Evolutionary conservation across 2,888 invertebrate genomes (phyloP).

Genomic region (Chrysodeixis includens): DNA sequence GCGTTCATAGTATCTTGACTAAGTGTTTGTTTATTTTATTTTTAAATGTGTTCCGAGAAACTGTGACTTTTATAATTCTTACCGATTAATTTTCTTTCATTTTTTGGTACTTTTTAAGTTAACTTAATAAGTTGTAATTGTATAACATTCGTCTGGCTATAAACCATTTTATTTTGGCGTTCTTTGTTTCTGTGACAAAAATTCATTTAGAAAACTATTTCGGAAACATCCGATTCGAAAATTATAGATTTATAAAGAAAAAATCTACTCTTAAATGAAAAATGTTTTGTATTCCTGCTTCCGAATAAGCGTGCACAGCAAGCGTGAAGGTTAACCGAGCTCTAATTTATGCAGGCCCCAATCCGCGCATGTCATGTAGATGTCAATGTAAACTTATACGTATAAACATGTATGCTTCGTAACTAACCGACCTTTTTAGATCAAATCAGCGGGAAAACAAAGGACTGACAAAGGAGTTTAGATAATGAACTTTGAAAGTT

Average conservation of each 20-base stretch:
- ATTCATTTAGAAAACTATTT: no score
- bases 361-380: slow-evolving; percentile 3
- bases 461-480: neutral
- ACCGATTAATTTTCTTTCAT: no score
- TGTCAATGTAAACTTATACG: neutral
- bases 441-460: slow-evolving; percentile 2
- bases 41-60: no score
- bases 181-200: no score
- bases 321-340: neutral
- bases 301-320: neutral
- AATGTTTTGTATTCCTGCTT: neutral
- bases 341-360: neutral
- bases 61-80: no score
- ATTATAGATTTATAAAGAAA: neutral
- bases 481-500: neutral
- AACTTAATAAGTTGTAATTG: no score
- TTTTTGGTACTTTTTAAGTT: no score
- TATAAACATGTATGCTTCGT: neutral
- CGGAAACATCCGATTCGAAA: neutral
- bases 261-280: no score
- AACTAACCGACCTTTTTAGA: slow-evolving; percentile 3
- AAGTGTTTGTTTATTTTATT: no score
- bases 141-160: no score
- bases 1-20: no score
- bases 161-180: no score